Conservation (phyloP, 2,797 vertebrate species). For the Sebastes taczanowskii region DNA sequence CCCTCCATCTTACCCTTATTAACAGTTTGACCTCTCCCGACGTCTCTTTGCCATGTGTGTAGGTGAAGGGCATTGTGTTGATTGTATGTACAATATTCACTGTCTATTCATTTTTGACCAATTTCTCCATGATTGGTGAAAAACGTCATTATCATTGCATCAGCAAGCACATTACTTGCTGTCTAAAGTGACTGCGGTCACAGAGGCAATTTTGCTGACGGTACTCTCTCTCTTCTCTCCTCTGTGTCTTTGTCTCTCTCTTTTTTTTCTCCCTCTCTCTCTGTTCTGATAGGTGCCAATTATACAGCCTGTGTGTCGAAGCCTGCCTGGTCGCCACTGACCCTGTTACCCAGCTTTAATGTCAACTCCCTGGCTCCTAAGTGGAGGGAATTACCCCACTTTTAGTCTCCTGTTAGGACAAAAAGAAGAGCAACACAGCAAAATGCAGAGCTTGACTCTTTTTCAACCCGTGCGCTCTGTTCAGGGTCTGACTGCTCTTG, state of each 20-base stretch:
- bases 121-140: constrained; percentile 54
- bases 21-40: constrained; percentile 57
- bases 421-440: constrained; percentile 53
- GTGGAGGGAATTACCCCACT: constrained; percentile 84
- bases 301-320: constrained; percentile 74
- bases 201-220: constrained; percentile 78
- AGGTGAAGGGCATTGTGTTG: constrained; percentile 54
- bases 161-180: constrained; percentile 62
- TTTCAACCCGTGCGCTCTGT: constrained; percentile 42
- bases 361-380: constrained; percentile 73
- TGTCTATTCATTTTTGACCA: constrained; percentile 56
- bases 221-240: constrained; percentile 66
- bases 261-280: constrained; percentile 59
- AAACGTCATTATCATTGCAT: constrained; percentile 70
- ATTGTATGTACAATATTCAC: constrained; percentile 52
- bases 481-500: constrained; percentile 55
- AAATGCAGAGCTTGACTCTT: constrained; percentile 69
- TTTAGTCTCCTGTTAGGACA: constrained; percentile 75
- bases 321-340: constrained; percentile 74
- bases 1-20: constrained; percentile 52
- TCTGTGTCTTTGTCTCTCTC: constrained; percentile 70
- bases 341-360: constrained; percentile 78
- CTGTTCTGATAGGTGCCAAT: constrained; percentile 82
- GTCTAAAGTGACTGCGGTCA: constrained; percentile 74
- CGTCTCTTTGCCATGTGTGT: not conserved